A percentile compares a stretch with the other conserved stretches of the same genome.
phyloP scores from a whole-genome alignment of 2,797 vertebrate genomes.

The Gastrophryne carolinensis region DNA sequence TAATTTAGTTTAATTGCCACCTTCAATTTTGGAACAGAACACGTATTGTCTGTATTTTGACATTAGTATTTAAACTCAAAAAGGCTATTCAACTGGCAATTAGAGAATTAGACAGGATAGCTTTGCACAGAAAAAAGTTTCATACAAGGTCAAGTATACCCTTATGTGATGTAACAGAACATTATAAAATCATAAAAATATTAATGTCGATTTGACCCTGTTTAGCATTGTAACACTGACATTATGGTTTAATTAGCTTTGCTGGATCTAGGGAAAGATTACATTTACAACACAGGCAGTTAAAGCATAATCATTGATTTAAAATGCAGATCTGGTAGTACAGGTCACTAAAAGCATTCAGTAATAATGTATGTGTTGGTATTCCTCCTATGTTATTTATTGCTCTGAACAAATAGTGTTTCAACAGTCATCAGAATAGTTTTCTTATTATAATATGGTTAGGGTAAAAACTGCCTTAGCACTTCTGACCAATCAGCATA shows the following conservation, averaged over 20 bases:
- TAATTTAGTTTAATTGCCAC: neutral
- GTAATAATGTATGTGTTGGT: too few relatives aligned
- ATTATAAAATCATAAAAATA: conserved; percentile 51
- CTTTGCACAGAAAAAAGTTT: conserved; percentile 22
- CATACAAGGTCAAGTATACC: conserved; percentile 46
- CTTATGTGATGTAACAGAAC: conserved; percentile 43
- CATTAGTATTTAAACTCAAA: conserved; percentile 12
- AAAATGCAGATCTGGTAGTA: neutral
- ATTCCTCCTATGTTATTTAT: too few relatives aligned
- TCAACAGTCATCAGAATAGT: too few relatives aligned
- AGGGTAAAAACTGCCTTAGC: too few relatives aligned
- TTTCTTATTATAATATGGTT: too few relatives aligned
- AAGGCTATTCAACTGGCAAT: conserved; percentile 21
- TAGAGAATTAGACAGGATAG: conserved; percentile 10
- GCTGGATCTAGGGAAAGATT: conserved; percentile 29
- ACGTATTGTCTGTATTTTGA: neutral
- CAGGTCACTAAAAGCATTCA: too few relatives aligned
- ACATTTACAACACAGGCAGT: conserved; percentile 43
- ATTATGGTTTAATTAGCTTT: conserved; percentile 47
- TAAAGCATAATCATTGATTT: neutral
- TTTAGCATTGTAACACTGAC: conserved; percentile 41
- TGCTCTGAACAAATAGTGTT: too few relatives aligned
- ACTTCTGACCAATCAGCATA: too few relatives aligned
- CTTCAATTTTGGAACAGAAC: neutral
- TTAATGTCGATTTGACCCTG: conserved; percentile 50